Conservation (phyloP, 35 echinoderm and acorn worm genomes). For the Amphiura filiformis region DNA sequence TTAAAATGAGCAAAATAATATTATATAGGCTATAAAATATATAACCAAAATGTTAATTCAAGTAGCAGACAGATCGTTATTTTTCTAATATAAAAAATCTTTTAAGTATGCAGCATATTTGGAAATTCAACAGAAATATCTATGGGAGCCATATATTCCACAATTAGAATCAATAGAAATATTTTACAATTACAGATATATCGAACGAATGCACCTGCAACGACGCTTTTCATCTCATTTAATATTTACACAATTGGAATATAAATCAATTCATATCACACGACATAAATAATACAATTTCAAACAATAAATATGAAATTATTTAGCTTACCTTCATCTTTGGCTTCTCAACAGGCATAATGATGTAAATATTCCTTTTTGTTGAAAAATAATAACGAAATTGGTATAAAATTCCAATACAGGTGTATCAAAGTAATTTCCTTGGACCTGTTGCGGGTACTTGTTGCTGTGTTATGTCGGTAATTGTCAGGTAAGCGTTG, state of each 20-base stretch:
- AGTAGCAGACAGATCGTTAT: not conserved
- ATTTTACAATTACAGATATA: not conserved
- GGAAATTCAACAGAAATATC: not conserved
- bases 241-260: not conserved
- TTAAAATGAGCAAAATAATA: not conserved
- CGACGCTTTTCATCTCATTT: not conserved
- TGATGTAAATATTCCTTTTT: not conserved
- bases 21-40: no score
- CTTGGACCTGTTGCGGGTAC: not conserved
- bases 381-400: not conserved
- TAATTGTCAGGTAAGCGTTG: not conserved
- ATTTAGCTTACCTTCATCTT: not conserved
- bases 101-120: no score
- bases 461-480: not conserved
- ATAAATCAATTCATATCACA: conserved; percentile 12
- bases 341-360: not conserved
- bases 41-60: not conserved
- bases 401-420: not conserved
- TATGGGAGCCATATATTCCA: not conserved
- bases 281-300: not conserved
- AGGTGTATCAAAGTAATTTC: not conserved
- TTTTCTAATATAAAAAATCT: no score
- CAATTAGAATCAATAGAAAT: not conserved
- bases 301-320: not conserved
- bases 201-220: not conserved